Base-by-base conservation (phyloP, 2,797 vertebrate species). In the Pangasius djambal region DNA sequence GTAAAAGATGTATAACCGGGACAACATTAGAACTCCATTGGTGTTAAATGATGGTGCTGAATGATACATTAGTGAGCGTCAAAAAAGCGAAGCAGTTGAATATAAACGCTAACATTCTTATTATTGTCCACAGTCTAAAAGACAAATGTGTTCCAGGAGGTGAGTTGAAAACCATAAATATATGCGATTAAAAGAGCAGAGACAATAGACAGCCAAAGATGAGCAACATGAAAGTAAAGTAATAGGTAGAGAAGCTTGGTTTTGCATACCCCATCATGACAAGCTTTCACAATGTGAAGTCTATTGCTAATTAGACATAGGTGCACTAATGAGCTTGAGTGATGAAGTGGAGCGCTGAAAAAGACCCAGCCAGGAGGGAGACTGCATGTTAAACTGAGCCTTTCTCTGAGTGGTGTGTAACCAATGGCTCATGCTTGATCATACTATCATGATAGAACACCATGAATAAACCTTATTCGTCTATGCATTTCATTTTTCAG, bases 221-320 rank as follows among this genome's bases (percentile, higher is more conserved):
- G 59, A 44, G 59, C 59, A 63, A 44, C 57, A 13, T 83, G 37
- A 63, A 44, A 44, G 57, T 25, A 48, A 44, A 63, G 34, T 44
- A 63, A 63, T 44, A 15, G 22, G 57, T 28, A 63, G 13, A 63
- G 37, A n/a, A 40, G 31, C 31, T 18, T 40, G 34, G 8, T 44
- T 5, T 34, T 44, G 25, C 59, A 63, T 48, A 69, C 4, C 5
- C 6, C 16, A 55, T 48, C 70, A 25, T 44, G 59, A 2, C 20
- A 31, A 50, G 83, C 65, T 85, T 70, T 55, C 48, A 85, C 82
- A 65, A 65, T 65, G 82, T 44, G 37, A 65, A 44, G 59, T 83
- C 81, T 83, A 22, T 28, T 50, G 8, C 44, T 69, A 85, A 85
- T 85, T 85, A 85, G 31, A 69, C 63, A 52, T 44, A 69, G 44